These are phyloP conservation scores for Drosophila macrospina DNA, from an alignment of 2,888 invertebrate genomes.

Conservation along the genomic window DNA sequence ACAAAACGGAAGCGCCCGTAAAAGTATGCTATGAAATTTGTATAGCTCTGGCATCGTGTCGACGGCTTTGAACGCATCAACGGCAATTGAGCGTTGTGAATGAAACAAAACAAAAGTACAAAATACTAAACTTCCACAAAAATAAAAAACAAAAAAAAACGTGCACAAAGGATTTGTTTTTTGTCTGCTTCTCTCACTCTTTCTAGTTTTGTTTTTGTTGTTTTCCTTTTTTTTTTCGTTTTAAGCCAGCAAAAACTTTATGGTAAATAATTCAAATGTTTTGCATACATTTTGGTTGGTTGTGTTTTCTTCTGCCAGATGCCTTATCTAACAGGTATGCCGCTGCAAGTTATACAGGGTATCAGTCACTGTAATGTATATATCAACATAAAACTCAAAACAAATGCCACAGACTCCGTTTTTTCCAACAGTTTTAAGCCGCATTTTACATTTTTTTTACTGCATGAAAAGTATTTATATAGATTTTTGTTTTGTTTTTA, in stretches of 20 bases:
- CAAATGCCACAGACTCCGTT: not conserved
- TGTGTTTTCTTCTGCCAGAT: conserved; percentile 21
- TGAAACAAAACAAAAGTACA: conserved; percentile 41
- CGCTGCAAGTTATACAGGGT: conserved; percentile 5
- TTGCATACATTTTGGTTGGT: conserved; percentile 43
- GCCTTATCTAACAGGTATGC: conserved; percentile 14
- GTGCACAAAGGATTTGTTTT: conserved; percentile 47
- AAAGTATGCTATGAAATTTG: conserved; percentile 76
- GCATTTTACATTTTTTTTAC: not conserved
- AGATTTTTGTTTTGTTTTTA: not conserved
- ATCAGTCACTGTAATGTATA: conserved; percentile 1
- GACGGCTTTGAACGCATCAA: conserved; percentile 65
- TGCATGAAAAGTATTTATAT: not conserved
- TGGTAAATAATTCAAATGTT: conserved; percentile 69
- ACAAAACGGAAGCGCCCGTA: conserved; percentile 68
- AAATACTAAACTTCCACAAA: conserved; percentile 36
- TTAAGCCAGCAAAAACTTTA: conserved; percentile 56
- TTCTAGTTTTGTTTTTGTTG: too few relatives aligned
- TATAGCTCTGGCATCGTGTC: conserved; percentile 40
- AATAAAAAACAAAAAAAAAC: conserved; percentile 15
- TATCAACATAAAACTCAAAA: conserved; percentile 3
- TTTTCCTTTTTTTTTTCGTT: conserved; percentile 13
- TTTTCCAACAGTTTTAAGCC: not conserved
- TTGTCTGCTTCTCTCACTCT: conserved; percentile 13
- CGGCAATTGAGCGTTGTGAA: conserved; percentile 55